Base-by-base conservation (phyloP, 2,888 invertebrate genomes). In the Linyphia triangularis region DNA sequence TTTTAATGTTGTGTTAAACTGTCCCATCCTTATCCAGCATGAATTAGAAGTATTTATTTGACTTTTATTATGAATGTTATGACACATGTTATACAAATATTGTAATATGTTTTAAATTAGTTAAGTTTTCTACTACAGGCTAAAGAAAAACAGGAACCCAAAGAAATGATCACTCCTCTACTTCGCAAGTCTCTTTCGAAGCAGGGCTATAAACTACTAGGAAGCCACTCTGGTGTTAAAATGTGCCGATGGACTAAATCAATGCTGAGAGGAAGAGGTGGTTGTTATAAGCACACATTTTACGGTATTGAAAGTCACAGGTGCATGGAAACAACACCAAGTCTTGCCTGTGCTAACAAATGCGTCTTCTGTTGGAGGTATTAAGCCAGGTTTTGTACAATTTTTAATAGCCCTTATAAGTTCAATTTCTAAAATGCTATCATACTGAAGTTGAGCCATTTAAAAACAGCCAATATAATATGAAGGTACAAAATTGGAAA, bases 331-430 rank as follows among this genome's bases (percentile, higher is more conserved):
- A 93, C 94, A 1, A 94, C 94, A 1, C 94, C 94, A 0, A 94
- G 94, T 91, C 92, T 94, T 28, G 94, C 94, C 5, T 94, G 94
- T 91, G 94, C 94, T 43, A 94, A 94, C 91, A 94, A 94, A 92
- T 94, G 94, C 92, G 94, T 94, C 28, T 94, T 94, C 92, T 94
- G 94, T 91, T 94, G 94, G 94, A 92, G 94, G 93, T 93, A 69
- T 37, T 22, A 24, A 61, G 28, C 2, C 13, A 13, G 5, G 0
- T 61, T 61, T 13, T 9, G 2, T 51, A 37, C n/a, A 9, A 40
- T 79, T n/a, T n/a, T n/a, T n/a, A n/a, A n/a, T n/a, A n/a, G n/a
- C n/a, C n/a, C n/a, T n/a, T n/a, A n/a, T 1, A 16, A 43, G 43
- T 1, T 16, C 28, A 26, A 22, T 67, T 26, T 26, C 28, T 67